Conservation (phyloP, 1,140 invertebrate species). For the Adoxophyes honmai region DNA sequence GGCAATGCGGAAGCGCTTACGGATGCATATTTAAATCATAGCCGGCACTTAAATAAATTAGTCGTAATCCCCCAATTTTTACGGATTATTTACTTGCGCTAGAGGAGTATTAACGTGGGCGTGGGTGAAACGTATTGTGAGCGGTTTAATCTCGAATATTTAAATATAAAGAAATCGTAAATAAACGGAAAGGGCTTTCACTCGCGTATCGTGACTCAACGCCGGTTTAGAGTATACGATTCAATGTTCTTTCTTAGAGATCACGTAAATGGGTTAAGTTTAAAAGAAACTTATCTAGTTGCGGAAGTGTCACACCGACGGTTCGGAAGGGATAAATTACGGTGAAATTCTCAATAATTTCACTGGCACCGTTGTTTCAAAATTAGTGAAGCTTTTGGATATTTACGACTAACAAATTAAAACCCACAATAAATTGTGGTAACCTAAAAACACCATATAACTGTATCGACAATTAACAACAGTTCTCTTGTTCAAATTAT, state of each 20-base stretch:
- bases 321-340: neutral
- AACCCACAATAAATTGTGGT: too few relatives aligned
- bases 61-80: slow-evolving; percentile 25
- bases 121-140: slow-evolving; percentile 25
- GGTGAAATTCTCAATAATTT: too few relatives aligned
- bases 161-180: slow-evolving; percentile 43
- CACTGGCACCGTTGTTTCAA: too few relatives aligned
- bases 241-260: slow-evolving; percentile 28
- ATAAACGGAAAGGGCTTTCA: slow-evolving; percentile 49
- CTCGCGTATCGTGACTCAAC: slow-evolving; percentile 49
- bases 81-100: slow-evolving; percentile 18
- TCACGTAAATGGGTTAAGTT: slow-evolving; percentile 13
- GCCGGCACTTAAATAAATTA: slow-evolving; percentile 33
- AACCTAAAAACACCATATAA: too few relatives aligned
- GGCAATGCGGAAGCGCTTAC: neutral
- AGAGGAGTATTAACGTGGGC: slow-evolving; percentile 19
- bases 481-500: neutral
- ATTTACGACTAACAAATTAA: too few relatives aligned
- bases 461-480: neutral
- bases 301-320: slow-evolving; percentile 2
- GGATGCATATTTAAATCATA: slow-evolving; percentile 22
- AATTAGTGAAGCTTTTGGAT: too few relatives aligned
- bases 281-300: slow-evolving; percentile 6
- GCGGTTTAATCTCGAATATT: slow-evolving; percentile 38
- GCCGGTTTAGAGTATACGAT: slow-evolving; percentile 42